A percentile compares a stretch with the other conserved stretches of the same genome.
Evolutionary conservation across 2,113 vertebrate genomes (phyloP).

Genomic region (Trochalopteron elliotii): DNA sequence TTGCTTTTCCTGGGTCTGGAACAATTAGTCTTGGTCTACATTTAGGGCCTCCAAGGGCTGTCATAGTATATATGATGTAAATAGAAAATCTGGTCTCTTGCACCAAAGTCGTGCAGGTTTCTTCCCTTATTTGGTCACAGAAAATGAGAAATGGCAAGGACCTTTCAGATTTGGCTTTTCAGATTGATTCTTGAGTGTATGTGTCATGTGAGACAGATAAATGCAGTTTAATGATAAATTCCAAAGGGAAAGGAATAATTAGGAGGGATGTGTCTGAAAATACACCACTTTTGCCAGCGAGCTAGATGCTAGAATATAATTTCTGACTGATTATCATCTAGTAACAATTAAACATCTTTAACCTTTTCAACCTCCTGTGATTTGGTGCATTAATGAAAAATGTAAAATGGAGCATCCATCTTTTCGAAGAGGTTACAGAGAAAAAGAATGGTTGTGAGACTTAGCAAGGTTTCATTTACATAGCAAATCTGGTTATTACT

Average conservation of each 20-base stretch:
- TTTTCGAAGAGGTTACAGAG: neutral
- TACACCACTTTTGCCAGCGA: neutral
- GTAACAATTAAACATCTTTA: slow-evolving; percentile 68
- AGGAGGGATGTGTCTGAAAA: neutral
- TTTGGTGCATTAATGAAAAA: slow-evolving; percentile 52
- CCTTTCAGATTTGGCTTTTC: slow-evolving; percentile 16
- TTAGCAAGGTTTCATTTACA: slow-evolving; percentile 17
- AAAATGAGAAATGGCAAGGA: slow-evolving; percentile 17
- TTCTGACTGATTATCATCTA: slow-evolving; percentile 53
- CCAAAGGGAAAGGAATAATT: neutral
- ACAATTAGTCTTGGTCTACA: neutral
- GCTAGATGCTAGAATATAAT: neutral
- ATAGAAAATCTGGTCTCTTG: neutral
- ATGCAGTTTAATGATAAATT: slow-evolving; percentile 16
- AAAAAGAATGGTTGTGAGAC: neutral
- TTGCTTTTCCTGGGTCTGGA: neutral
- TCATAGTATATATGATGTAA: neutral
- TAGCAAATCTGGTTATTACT: neutral
- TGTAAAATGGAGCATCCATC: neutral
- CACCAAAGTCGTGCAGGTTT: neutral
- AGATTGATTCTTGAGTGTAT: neutral
- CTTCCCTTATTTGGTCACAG: neutral
- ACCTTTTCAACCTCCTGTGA: slow-evolving; percentile 59
- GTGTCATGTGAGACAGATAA: neutral
- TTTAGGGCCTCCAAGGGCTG: neutral